A percentile compares a stretch with the other conserved stretches of the same genome.
These are phyloP conservation scores for Heliconius ismenius DNA, from an alignment of 2,888 invertebrate genomes.

Conservation along the genomic window DNA sequence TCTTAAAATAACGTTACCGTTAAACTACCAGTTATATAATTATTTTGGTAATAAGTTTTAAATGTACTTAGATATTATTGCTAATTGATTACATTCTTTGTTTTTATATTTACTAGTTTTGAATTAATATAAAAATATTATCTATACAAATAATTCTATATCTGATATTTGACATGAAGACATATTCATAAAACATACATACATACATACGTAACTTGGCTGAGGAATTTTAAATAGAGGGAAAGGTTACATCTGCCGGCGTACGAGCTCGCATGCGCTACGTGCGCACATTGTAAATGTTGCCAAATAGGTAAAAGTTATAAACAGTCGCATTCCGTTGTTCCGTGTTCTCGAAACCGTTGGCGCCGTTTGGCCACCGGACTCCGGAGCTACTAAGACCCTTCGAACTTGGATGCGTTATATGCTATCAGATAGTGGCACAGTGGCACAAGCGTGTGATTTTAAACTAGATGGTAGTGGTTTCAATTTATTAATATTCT, in stretches of 20 bases:
- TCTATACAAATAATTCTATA: not conserved
- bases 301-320: constrained; percentile 80
- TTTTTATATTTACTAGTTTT: too few species aligned
- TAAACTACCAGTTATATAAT: too few species aligned
- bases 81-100: not conserved
- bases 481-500: too few species aligned
- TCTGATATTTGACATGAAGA: not conserved
- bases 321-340: constrained; percentile 76
- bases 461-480: too few species aligned
- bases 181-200: constrained; percentile 25
- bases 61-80: not conserved
- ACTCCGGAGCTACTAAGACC: constrained; percentile 41
- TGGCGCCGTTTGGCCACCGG: constrained; percentile 62
- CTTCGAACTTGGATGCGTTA: constrained; percentile 35
- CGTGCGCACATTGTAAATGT: constrained; percentile 74
- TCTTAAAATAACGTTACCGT: too few species aligned
- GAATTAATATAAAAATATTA: too few species aligned
- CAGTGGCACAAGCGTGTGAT: too few species aligned
- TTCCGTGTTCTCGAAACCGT: constrained; percentile 68
- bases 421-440: not conserved
- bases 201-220: constrained; percentile 26
- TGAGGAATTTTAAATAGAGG: constrained; percentile 52
- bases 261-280: constrained; percentile 50
- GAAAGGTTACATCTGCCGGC: constrained; percentile 59
- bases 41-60: not conserved